Conservation (phyloP, 2,113 vertebrate genomes). For the Edolisoma coerulescens region DNA sequence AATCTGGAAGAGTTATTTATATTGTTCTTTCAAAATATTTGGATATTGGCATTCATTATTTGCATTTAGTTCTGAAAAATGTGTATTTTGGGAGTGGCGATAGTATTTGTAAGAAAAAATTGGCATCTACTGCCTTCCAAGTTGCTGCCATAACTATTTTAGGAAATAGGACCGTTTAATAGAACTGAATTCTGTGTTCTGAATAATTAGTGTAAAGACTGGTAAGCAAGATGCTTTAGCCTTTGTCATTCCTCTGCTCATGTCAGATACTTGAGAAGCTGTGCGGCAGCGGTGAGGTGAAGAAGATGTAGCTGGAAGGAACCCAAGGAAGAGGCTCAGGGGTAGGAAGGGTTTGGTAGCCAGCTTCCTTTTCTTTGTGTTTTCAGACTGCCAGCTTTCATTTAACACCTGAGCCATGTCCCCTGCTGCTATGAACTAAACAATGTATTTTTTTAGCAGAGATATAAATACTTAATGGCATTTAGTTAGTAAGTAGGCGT, state of each 20-base stretch:
- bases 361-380: not conserved
- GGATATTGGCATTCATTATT: not conserved
- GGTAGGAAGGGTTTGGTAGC: not conserved
- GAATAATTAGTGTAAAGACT: not conserved
- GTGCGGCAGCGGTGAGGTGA: not conserved
- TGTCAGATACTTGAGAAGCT: not conserved
- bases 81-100: not conserved
- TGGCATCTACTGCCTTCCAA: not conserved
- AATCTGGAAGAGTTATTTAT: not conserved
- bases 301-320: not conserved
- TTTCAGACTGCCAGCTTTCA: not conserved
- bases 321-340: not conserved
- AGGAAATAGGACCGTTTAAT: not conserved
- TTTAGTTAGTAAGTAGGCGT: not conserved
- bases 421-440: not conserved
- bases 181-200: not conserved
- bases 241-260: not conserved
- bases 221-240: not conserved
- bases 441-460: not conserved
- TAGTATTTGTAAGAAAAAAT: not conserved
- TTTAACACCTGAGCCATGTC: not conserved
- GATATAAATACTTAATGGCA: not conserved
- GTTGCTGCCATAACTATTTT: not conserved
- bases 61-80: not conserved
- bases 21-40: not conserved